phyloP scores from a whole-genome alignment of 2,797 vertebrate genomes.

The Diglossa cyanea region DNA sequence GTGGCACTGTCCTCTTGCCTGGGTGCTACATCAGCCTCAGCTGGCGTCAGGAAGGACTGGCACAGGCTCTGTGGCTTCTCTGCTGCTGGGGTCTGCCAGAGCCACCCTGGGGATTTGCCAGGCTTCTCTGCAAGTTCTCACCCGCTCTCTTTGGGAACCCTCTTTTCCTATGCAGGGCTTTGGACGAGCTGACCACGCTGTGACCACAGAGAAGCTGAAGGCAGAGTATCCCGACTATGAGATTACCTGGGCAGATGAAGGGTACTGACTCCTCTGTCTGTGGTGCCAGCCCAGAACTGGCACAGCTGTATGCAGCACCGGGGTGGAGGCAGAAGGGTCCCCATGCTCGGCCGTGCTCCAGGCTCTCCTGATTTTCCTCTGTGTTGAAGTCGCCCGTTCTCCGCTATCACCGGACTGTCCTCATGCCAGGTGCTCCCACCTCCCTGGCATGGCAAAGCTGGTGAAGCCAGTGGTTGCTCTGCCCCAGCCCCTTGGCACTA shows the following conservation, averaged over 20 bases:
- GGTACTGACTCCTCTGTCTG: constrained; percentile 78
- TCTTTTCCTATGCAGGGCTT: constrained; percentile 80
- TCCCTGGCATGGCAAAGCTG: accelerated
- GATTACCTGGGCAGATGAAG: constrained; percentile 92
- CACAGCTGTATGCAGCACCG: accelerated
- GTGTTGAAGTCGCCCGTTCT: accelerated
- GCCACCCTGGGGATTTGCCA: accelerated
- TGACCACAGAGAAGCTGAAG: constrained; percentile 88
- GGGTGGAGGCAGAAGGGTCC: not conserved
- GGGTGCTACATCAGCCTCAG: not conserved
- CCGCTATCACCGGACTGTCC: accelerated
- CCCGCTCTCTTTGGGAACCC: not conserved
- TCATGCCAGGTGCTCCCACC: accelerated
- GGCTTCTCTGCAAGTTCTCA: accelerated
- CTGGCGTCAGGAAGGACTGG: not conserved
- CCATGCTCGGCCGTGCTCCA: accelerated
- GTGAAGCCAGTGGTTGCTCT: not conserved
- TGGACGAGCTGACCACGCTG: constrained; percentile 86
- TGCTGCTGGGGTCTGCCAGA: accelerated
- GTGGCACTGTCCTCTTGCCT: accelerated
- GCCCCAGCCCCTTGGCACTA: accelerated
- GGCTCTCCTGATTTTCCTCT: not conserved
- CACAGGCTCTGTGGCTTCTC: accelerated
- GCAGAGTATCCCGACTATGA: constrained; percentile 85
- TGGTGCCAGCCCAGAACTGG: not conserved